Percentiles rank a stretch among this genome's conserved stretches.
Conservation (phyloP, 2,797 vertebrate species). For the Gymnopithys bicolor region DNA sequence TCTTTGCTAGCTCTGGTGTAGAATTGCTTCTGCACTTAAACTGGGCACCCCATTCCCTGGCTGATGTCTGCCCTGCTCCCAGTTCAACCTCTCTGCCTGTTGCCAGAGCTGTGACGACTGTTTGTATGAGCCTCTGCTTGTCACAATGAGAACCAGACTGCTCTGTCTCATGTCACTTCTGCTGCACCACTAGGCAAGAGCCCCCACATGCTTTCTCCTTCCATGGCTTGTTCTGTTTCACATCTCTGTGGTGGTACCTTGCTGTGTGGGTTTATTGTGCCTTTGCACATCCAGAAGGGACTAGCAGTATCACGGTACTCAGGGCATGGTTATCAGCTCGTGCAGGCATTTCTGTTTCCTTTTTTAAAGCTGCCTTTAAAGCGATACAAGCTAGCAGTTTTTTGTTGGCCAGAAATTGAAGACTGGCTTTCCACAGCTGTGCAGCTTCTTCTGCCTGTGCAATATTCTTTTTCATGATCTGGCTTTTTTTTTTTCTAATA, state of each 20-base stretch:
- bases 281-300: background rate
- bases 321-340: background rate
- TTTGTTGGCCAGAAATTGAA: background rate
- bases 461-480: background rate
- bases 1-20: background rate
- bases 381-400: background rate
- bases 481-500: background rate
- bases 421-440: background rate
- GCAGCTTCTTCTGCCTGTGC: background rate
- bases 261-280: accelerated
- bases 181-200: background rate
- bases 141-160: accelerated
- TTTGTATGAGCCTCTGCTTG: background rate
- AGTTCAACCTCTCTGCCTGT: background rate
- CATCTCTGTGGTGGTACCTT: background rate
- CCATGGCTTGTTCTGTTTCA: background rate
- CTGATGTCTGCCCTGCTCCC: background rate
- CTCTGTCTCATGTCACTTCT: background rate
- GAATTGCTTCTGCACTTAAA: background rate
- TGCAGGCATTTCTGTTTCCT: background rate
- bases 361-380: background rate
- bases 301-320: background rate
- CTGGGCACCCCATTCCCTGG: background rate
- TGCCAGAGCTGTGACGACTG: background rate
- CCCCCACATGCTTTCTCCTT: background rate